Base-by-base conservation (phyloP, 2,888 invertebrate species). In the Spodoptera exigua region DNA sequence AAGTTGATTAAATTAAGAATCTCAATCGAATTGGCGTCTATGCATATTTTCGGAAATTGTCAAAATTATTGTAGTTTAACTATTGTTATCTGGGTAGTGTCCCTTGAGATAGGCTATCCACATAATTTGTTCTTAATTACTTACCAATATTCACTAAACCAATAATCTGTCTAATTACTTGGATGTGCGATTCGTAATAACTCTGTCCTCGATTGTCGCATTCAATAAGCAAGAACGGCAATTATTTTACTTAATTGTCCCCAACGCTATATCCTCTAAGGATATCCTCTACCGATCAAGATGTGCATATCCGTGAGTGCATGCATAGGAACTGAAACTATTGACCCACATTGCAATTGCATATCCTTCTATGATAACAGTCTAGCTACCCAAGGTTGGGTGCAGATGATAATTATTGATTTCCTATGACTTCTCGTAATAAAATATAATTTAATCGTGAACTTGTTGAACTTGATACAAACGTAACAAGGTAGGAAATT, bases 201-300 rank as follows among this genome's bases (percentile, higher is more conserved):
- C 13, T n/a, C 32, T 18, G 32, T 55, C 37, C 53, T 65, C 39
- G 52, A 60, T 47, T 37, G 36, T 36, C 11, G 9, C 37, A 34
- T 17, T n/a, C 17, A 67, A 60, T 52, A 43, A 55, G 51, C 34
- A 27, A 47, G 11, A n/a, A 39, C 16, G 41, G 44, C 40, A 71
- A 56, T 66, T 55, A 58, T 54, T 39, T 41, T 18, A 55, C 18
- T 45, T 48, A 41, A 71, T 47, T 55, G 53, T 62, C 70, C 41
- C 35, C 55, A 32, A 54, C 39, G 43, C 17, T 17, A 14, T 43
- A 34, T 74, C 46, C 46, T 43, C 35, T 2, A 47, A 47, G 74
- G 71, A 70, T 61, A 64, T 70, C 74, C 60, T 55, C n/a, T 46
- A 21, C 27, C 43, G 40, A 70, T 74, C 52, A 60, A 57, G 43